phyloP scores from a whole-genome alignment of 2,113 vertebrate genomes.

The Martes martes region DNA sequence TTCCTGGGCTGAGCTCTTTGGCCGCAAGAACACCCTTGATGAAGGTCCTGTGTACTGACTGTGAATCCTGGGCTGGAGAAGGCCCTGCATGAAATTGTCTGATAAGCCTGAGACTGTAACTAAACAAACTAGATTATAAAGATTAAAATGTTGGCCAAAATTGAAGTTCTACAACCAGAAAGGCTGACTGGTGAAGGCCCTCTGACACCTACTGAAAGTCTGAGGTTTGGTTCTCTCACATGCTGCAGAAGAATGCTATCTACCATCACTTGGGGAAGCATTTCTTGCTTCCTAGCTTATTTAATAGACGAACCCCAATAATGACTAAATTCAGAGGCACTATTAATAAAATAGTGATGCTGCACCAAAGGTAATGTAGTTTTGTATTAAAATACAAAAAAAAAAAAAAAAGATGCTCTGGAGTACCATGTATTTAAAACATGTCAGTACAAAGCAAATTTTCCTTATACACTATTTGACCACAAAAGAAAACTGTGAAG shows the following conservation, averaged over 20 bases:
- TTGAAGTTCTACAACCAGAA: background rate
- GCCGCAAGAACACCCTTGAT: background rate
- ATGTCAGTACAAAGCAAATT: background rate
- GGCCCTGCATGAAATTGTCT: background rate
- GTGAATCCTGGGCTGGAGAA: background rate
- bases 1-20: background rate
- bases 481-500: background rate
- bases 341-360: background rate
- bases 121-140: background rate
- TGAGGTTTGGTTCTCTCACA: background rate
- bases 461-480: background rate
- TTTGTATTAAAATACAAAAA: background rate
- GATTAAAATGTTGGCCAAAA: background rate
- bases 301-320: background rate
- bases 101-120: background rate
- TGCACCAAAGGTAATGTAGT: background rate
- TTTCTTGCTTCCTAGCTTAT: background rate
- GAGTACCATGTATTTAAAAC: slow-evolving; percentile 20
- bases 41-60: background rate
- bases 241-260: background rate
- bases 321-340: background rate
- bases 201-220: background rate
- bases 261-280: background rate
- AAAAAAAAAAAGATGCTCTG: background rate
- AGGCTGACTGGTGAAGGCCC: background rate